Percentiles rank a stretch among this genome's conserved stretches.
Conservation (phyloP, 2,797 vertebrate species). For the Atherinosoma microstoma region DNA sequence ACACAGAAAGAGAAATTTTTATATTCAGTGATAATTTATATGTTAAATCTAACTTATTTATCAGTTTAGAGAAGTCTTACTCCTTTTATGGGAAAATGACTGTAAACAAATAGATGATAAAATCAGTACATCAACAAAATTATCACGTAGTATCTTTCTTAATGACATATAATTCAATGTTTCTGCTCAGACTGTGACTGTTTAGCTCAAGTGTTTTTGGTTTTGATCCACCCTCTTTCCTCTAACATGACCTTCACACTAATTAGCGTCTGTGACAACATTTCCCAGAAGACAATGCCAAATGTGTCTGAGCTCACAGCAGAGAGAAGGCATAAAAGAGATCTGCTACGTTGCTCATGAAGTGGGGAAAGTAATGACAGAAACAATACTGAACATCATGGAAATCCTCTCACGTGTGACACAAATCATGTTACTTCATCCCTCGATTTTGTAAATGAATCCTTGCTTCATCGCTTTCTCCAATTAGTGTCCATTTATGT, state of each 20-base stretch:
- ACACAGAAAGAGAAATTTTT: no score
- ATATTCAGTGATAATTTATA: no score
- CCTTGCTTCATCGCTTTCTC: not conserved
- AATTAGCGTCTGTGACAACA: constrained; percentile 36
- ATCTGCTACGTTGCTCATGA: constrained; percentile 5
- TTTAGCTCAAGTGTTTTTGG: constrained; percentile 2
- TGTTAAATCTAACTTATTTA: no score
- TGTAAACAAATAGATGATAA: not conserved
- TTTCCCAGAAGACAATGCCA: constrained; percentile 43
- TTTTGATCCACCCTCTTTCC: constrained; percentile 1
- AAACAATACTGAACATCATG: constrained; percentile 5
- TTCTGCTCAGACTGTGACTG: not conserved
- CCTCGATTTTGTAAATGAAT: not conserved
- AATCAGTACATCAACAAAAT: not conserved
- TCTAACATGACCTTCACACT: constrained; percentile 34
- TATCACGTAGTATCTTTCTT: no score
- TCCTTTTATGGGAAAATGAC: not conserved
- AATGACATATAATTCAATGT: not conserved
- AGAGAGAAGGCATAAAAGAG: not conserved
- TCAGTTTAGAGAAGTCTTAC: no score
- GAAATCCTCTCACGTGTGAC: not conserved
- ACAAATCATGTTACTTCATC: not conserved
- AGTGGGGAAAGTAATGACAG: not conserved
- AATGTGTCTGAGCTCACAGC: constrained; percentile 11
- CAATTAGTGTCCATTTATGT: not conserved